Percentiles rank a stretch among this genome's conserved stretches.
These are phyloP conservation scores for Coregonus suidteri DNA, from an alignment of 2,797 vertebrate genomes.

Conservation along the genomic window DNA sequence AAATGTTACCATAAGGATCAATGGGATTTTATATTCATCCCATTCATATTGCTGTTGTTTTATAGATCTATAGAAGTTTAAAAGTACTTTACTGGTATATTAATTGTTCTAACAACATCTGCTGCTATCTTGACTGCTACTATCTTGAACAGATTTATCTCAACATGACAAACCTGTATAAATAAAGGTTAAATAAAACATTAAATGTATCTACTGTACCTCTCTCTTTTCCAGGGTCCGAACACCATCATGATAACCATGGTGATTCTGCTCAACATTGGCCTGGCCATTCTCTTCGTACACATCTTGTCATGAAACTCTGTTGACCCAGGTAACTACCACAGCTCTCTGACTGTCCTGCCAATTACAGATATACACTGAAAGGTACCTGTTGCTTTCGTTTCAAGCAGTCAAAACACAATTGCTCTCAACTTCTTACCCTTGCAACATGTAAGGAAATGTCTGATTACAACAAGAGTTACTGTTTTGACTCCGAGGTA, in stretches of 20 bases:
- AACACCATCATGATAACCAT: constrained; percentile 98
- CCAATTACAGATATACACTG: neutral
- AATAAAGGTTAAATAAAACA: neutral
- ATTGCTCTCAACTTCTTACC: neutral
- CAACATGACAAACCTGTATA: neutral
- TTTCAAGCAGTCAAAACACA: neutral
- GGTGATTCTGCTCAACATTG: constrained; percentile 97
- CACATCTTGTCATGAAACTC: constrained; percentile 94
- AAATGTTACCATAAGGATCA: no score
- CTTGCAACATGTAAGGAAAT: neutral
- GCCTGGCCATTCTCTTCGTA: constrained; percentile 96
- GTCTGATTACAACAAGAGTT: neutral
- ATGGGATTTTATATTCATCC: no score
- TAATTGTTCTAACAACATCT: no score
- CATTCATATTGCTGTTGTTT: neutral
- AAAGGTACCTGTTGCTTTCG: neutral
- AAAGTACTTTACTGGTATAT: no score
- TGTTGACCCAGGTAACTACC: constrained; percentile 7
- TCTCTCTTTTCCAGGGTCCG: constrained; percentile 79
- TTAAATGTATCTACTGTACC: neutral
- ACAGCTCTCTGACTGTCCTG: neutral
- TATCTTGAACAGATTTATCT: neutral
- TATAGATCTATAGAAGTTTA: neutral
- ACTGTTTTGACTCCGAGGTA: neutral
- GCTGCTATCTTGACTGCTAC: no score